Base-by-base conservation (phyloP, 2,797 vertebrate genomes). In the Chaetodon trifasciatus region DNA sequence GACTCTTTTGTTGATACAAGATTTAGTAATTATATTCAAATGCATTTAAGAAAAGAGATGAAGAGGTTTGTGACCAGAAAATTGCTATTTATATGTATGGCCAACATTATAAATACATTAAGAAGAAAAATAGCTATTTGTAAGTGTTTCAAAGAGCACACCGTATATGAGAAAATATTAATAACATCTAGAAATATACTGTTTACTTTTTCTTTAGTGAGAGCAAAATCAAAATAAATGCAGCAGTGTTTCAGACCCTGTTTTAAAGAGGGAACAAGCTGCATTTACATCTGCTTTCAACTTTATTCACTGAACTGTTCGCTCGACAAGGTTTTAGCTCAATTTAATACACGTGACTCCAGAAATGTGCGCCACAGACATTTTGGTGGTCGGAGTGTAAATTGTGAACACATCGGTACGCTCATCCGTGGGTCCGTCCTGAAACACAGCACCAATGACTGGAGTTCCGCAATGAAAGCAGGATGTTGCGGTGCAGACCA, bases 401-500 rank as follows among this genome's bases (percentile, higher is more conserved):
- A 55, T 12, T 5, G 57, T 39, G 83, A 57, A 68, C 81, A 74
- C 69, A 23, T 17, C 8, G 28, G 87, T 85, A 4, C 87, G 3
- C 40, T 42, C 12, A 10, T 42, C 39, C 13, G 4, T 10, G 32
- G 13, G 61, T 91, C 91, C 94, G 90, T 50, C 4, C 6, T 7
- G 74, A 86, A 88, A 91, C 88, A 88, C 13, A 39, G 1, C 32
- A 0, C 12, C 5, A 8, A 44, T 68, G 0, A 58, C 61, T 19
- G 28, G 5, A 32, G 87, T 94, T 92, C 95, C 86, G 87, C 42
- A 13, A 56, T 53, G 90, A 91, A 73, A 81, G 47, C 78, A 94
- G 92, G 74, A 94, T 96, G 95, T 88, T 93, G 91, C 94, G 93
- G 93, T 93, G 75, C 85, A 86, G 95, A 90, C 84, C 88, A 62